Percentiles rank a stretch among this genome's conserved stretches.
Conservation (phyloP, 35 echinoderm and acorn worm species). For the Heliocidaris erythrogramma region DNA sequence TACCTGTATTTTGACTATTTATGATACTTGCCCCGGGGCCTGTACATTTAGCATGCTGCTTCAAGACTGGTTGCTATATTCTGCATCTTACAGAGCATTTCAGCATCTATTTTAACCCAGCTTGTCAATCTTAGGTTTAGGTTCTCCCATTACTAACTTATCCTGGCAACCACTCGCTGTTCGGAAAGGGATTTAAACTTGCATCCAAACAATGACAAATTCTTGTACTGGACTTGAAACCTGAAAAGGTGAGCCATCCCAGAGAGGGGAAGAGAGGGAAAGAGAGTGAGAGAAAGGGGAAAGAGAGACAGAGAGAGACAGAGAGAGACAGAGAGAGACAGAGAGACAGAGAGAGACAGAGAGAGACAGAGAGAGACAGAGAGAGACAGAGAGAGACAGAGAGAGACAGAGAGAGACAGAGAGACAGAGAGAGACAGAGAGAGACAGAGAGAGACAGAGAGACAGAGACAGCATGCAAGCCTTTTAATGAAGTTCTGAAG, state of each 20-base stretch:
- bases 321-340: neutral
- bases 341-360: no score
- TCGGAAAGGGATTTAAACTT: neutral
- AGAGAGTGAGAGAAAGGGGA: neutral
- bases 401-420: neutral
- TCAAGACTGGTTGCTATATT: neutral
- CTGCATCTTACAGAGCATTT: neutral
- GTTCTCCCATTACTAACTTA: neutral
- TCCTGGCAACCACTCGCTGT: neutral
- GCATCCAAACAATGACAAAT: neutral
- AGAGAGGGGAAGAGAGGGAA: neutral
- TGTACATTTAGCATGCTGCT: neutral
- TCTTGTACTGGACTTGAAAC: neutral
- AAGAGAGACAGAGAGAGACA: neutral
- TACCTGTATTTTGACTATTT: no score
- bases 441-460: no score
- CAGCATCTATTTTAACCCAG: neutral
- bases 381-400: neutral
- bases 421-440: no score
- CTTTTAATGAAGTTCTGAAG: no score
- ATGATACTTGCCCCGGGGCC: neutral
- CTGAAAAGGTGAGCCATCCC: neutral
- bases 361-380: neutral
- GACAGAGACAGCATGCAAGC: no score
- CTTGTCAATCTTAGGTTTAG: neutral